Conservation (phyloP, 1,140 invertebrate genomes). For the Drosophila quadrilineata region DNA sequence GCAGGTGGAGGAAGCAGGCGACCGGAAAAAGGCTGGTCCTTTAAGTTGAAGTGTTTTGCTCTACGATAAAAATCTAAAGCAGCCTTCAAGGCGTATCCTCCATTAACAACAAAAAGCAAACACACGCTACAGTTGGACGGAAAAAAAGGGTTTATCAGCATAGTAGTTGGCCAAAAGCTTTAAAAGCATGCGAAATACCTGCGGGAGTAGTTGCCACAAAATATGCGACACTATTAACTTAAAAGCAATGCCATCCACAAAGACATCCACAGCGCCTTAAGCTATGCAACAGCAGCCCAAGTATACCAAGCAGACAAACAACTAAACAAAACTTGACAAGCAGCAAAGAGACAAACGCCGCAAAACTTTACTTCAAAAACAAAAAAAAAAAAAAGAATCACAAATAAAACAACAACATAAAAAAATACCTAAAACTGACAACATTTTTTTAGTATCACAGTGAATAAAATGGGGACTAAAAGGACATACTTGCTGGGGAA, state of each 20-base stretch:
- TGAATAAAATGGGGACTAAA: slow-evolving; percentile 31
- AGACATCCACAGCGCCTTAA: slow-evolving; percentile 49
- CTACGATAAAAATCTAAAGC: slow-evolving; percentile 74
- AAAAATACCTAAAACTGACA: slow-evolving; percentile 25
- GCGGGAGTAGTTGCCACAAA: slow-evolving; percentile 39
- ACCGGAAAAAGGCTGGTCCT: slow-evolving; percentile 71
- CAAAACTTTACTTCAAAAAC: slow-evolving; percentile 30
- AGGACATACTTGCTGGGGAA: slow-evolving; percentile 18
- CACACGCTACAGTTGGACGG: neutral
- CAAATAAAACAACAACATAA: slow-evolving; percentile 1
- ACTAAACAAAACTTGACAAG: slow-evolving; percentile 42
- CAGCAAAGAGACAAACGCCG: slow-evolving; percentile 34
- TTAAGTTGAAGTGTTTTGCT: slow-evolving; percentile 71
- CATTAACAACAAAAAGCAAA: slow-evolving; percentile 12
- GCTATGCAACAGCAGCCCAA: slow-evolving; percentile 60
- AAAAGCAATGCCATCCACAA: slow-evolving; percentile 61
- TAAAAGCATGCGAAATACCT: slow-evolving; percentile 40
- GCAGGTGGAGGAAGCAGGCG: slow-evolving; percentile 14
- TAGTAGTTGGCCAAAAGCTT: slow-evolving; percentile 21
- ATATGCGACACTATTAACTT: slow-evolving; percentile 62
- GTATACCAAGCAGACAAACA: slow-evolving; percentile 22
- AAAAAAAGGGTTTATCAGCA: slow-evolving; percentile 24
- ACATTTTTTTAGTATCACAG: slow-evolving; percentile 20
- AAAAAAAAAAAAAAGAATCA: neutral
- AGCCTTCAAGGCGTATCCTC: slow-evolving; percentile 36